Percentiles rank a stretch among this genome's conserved stretches.
These are phyloP conservation scores for Tragelaphus strepsiceros DNA, from an alignment of 2,113 vertebrate species.

Conservation along the genomic window DNA sequence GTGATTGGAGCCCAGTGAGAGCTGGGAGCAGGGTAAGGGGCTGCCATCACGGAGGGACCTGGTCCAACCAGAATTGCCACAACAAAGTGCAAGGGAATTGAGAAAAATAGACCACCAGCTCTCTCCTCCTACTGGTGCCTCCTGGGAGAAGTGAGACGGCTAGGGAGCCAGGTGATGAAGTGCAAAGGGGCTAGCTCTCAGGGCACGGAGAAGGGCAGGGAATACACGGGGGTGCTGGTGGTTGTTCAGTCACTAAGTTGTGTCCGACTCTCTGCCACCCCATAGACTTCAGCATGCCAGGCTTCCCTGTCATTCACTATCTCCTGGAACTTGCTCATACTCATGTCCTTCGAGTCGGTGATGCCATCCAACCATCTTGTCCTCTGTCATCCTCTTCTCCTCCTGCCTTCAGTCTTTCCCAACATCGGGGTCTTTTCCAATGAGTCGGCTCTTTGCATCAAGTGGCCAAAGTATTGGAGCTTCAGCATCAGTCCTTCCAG, in stretches of 20 bases:
- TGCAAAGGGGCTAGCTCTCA: background rate
- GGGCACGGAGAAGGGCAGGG: background rate
- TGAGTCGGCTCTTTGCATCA: background rate
- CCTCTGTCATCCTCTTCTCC: background rate
- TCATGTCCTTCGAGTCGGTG: background rate
- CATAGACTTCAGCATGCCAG: background rate
- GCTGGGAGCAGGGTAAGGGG: background rate
- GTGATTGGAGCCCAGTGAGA: background rate
- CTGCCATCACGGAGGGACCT: background rate
- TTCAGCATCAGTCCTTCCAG: background rate
- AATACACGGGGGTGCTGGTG: too few species aligned
- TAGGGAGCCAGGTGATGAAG: background rate
- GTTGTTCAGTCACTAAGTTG: background rate
- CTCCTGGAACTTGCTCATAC: background rate
- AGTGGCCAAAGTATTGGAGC: background rate
- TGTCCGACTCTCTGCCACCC: background rate
- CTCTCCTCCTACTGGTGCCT: background rate
- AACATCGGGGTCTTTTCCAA: background rate
- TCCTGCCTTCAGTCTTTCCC: background rate
- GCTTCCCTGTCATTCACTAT: background rate
- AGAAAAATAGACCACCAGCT: background rate
- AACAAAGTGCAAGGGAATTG: background rate
- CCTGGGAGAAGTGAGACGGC: background rate
- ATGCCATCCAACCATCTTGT: background rate
- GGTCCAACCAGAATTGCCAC: background rate